These are phyloP conservation scores for Bruchidius siliquastri DNA, from an alignment of 2,888 invertebrate genomes.

Conservation along the genomic window DNA sequence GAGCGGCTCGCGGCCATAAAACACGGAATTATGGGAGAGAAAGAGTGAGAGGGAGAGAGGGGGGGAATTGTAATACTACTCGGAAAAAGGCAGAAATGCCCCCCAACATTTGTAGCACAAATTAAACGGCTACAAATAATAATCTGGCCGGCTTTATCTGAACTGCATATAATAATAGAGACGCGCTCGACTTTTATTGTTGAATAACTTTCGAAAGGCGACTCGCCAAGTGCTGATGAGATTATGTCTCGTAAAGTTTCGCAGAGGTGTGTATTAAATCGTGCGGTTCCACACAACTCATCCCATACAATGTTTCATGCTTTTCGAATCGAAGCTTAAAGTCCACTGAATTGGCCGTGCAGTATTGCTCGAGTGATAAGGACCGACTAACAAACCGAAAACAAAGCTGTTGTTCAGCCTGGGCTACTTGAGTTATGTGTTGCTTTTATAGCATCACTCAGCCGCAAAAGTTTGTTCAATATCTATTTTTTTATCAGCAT, in stretches of 20 bases:
- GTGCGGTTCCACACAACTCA: background rate
- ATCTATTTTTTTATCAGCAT: too few relatives aligned
- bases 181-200: conserved; percentile 39
- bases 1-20: background rate
- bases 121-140: conserved; percentile 2
- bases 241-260: conserved; percentile 43
- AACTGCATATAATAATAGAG: conserved; percentile 34
- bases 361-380: background rate
- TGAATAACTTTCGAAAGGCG: conserved; percentile 39
- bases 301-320: conserved; percentile 18
- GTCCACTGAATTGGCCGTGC: background rate
- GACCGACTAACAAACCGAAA: background rate
- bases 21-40: background rate
- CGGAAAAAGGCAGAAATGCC: conserved; percentile 3
- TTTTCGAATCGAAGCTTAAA: background rate
- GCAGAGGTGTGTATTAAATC: conserved; percentile 35
- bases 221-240: conserved; percentile 42
- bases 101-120: conserved; percentile 1
- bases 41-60: background rate
- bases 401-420: background rate
- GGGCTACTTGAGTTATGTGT: too few relatives aligned
- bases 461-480: too few relatives aligned
- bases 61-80: background rate
- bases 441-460: too few relatives aligned
- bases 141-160: background rate